phyloP scores from a whole-genome alignment of 2,113 vertebrate genomes.

The Tauraco erythrolophus region DNA sequence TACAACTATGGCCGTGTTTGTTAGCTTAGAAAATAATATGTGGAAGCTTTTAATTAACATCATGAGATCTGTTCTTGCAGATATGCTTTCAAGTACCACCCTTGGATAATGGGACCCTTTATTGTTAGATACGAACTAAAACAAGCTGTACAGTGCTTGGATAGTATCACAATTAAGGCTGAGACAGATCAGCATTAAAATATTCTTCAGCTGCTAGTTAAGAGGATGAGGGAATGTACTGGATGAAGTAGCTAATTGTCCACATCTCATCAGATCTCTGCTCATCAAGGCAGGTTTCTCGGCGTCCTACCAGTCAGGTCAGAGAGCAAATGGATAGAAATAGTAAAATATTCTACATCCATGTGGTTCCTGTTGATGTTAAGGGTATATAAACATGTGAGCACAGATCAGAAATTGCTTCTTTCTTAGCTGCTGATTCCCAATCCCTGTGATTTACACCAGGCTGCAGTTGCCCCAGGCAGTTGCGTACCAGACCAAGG shows the following conservation, averaged over 20 bases:
- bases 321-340: not conserved
- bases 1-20: conserved; percentile 48
- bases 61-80: conserved; percentile 37
- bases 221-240: not conserved
- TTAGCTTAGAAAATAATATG: conserved; percentile 60
- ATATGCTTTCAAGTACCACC: conserved; percentile 27
- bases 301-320: not conserved
- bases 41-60: conserved; percentile 70
- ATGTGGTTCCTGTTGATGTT: not conserved
- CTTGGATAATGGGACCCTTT: conserved; percentile 30
- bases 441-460: not conserved
- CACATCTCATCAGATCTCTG: not conserved
- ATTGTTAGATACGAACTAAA: not conserved
- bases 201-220: not conserved
- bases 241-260: not conserved
- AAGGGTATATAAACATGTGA: not conserved
- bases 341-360: not conserved
- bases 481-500: not conserved
- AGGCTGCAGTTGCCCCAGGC: rapidly evolving
- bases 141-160: not conserved
- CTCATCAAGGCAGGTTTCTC: not conserved
- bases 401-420: not conserved
- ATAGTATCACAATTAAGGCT: not conserved
- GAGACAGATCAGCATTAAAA: not conserved
- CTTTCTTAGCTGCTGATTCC: not conserved